Evolutionary conservation across 2,113 vertebrate species (phyloP).

Genomic region (Toxotes chatareus): DNA sequence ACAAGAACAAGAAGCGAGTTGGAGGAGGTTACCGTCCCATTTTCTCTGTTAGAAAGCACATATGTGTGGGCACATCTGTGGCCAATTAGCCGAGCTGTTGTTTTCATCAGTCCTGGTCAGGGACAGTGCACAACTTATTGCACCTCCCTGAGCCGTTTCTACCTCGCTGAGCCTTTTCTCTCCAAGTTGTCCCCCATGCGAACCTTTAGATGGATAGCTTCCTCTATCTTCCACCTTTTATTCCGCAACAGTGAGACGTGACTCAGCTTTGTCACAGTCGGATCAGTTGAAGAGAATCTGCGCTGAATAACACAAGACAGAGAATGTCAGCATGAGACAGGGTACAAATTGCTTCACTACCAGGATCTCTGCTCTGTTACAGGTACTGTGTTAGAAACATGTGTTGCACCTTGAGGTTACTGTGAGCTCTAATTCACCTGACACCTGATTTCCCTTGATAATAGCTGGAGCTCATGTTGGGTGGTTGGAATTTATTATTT

Average conservation of each 20-base stretch:
- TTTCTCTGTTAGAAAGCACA: conserved; percentile 46
- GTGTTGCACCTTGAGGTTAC: conserved; percentile 48
- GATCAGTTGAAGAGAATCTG: conserved; percentile 50
- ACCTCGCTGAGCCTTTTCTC: conserved; percentile 18
- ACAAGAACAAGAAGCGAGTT: conserved; percentile 8
- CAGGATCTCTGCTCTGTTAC: conserved; percentile 37
- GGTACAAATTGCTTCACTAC: conserved; percentile 56
- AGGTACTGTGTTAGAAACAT: conserved; percentile 50
- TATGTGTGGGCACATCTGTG: conserved; percentile 46
- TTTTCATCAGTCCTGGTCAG: conserved; percentile 50
- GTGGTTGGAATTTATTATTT: conserved; percentile 34
- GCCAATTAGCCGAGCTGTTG: conserved; percentile 48
- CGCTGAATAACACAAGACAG: conserved; percentile 64
- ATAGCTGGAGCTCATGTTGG: conserved; percentile 24
- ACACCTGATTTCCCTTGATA: conserved; percentile 57
- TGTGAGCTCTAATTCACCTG: conserved; percentile 50
- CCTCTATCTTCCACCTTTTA: conserved; percentile 55
- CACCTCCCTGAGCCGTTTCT: conserved; percentile 30
- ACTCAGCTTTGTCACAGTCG: conserved; percentile 53
- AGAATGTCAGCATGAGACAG: conserved; percentile 36
- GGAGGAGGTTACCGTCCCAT: conserved; percentile 33
- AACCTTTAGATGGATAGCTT: conserved; percentile 31
- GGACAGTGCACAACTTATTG: conserved; percentile 30
- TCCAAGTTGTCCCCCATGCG: conserved; percentile 25
- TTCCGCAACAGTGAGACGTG: conserved; percentile 49